These are phyloP conservation scores for Nettapus auritus DNA, from an alignment of 2,113 vertebrate genomes.

Conservation along the genomic window DNA sequence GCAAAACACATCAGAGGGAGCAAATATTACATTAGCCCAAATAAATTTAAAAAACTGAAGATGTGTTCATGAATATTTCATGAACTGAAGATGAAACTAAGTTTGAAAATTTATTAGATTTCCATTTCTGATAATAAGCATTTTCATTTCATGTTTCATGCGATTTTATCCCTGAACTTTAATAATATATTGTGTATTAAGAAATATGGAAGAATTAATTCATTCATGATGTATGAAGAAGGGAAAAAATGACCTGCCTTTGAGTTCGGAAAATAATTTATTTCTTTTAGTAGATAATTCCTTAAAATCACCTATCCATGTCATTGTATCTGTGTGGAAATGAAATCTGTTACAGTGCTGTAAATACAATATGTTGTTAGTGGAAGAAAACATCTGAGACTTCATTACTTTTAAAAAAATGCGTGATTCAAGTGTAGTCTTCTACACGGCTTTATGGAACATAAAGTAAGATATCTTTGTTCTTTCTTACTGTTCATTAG, in stretches of 20 bases:
- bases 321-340: background rate
- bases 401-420: background rate
- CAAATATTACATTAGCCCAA: background rate
- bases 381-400: background rate
- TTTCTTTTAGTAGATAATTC: background rate
- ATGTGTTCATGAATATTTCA: background rate
- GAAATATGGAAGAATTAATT: background rate
- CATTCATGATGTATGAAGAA: background rate
- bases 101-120: conserved; percentile 13
- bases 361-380: background rate
- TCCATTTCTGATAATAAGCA: background rate
- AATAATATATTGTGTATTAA: background rate
- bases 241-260: background rate
- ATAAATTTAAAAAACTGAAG: background rate
- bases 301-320: background rate
- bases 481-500: background rate
- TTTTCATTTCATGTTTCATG: background rate
- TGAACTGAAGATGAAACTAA: background rate
- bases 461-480: background rate
- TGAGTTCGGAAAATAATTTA: background rate
- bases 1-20: background rate
- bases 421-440: background rate
- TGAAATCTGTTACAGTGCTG: rapidly evolving
- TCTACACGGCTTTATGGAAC: background rate
- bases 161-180: background rate